Conservation (phyloP, 2,113 vertebrate species). For the Phaethornis superciliosus region DNA sequence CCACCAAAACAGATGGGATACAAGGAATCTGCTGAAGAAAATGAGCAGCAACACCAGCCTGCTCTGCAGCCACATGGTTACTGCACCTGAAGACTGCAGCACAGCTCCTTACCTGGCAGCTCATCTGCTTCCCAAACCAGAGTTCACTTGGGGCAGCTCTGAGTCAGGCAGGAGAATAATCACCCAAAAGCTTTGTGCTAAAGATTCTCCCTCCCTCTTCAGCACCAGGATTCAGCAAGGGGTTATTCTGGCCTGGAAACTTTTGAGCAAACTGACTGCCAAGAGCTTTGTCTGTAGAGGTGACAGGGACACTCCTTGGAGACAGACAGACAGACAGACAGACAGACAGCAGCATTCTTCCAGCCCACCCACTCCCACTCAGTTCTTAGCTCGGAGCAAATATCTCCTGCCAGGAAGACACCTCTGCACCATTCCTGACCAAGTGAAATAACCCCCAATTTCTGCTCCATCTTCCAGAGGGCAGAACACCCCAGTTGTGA, state of each 20-base stretch:
- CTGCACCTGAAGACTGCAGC: background rate
- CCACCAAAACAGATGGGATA: background rate
- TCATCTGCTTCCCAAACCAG: background rate
- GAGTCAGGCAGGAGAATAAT: background rate
- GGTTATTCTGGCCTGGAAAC: background rate
- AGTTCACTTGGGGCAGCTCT: background rate
- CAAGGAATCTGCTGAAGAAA: background rate
- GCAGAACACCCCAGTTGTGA: background rate
- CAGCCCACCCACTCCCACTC: background rate
- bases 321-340: background rate
- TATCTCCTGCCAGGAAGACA: background rate
- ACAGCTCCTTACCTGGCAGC: background rate
- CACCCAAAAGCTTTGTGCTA: background rate
- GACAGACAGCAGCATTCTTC: background rate
- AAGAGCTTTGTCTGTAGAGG: background rate
- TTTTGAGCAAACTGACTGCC: background rate
- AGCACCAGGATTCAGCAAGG: background rate
- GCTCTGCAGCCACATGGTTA: background rate
- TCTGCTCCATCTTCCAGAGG: background rate
- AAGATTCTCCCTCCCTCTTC: background rate
- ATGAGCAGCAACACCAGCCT: background rate
- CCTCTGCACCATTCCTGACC: background rate
- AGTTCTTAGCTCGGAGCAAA: background rate
- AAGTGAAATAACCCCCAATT: background rate
- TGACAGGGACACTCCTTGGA: background rate